Percentiles rank a stretch among this genome's conserved stretches.
These are phyloP conservation scores for Magallana gigas DNA, from an alignment of 1,140 invertebrate species.

Conservation along the genomic window DNA sequence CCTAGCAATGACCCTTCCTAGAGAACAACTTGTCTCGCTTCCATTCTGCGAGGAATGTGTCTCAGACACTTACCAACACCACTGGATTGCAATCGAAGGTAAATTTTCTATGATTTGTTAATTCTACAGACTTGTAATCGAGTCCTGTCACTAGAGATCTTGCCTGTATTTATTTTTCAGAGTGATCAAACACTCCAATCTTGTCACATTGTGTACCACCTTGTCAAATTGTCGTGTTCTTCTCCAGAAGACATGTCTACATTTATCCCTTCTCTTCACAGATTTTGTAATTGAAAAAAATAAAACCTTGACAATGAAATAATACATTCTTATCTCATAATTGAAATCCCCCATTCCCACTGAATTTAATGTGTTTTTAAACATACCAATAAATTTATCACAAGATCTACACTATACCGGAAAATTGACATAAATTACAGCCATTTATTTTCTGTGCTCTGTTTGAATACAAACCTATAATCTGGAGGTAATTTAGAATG, in stretches of 20 bases:
- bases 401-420: neutral
- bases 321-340: neutral
- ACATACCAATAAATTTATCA: neutral
- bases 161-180: constrained; percentile 17
- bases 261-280: neutral
- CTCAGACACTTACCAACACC: neutral
- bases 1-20: neutral
- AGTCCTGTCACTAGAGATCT: neutral
- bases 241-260: constrained; percentile 10
- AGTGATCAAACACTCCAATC: constrained; percentile 26
- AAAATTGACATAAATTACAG: too few species aligned
- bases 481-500: too few species aligned
- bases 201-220: neutral
- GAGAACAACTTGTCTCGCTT: neutral
- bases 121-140: constrained; percentile 34
- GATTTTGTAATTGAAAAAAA: neutral
- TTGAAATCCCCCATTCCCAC: neutral
- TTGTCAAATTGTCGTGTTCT: constrained; percentile 28
- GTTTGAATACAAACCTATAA: too few species aligned
- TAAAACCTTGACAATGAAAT: constrained; percentile 9
- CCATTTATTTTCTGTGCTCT: too few species aligned
- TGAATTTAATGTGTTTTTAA: neutral
- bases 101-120: constrained; percentile 37
- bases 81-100: constrained; percentile 13
- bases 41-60: neutral